Evolutionary conservation across 2,888 invertebrate species (phyloP).

Genomic region (Ctenicera cuprea): DNA sequence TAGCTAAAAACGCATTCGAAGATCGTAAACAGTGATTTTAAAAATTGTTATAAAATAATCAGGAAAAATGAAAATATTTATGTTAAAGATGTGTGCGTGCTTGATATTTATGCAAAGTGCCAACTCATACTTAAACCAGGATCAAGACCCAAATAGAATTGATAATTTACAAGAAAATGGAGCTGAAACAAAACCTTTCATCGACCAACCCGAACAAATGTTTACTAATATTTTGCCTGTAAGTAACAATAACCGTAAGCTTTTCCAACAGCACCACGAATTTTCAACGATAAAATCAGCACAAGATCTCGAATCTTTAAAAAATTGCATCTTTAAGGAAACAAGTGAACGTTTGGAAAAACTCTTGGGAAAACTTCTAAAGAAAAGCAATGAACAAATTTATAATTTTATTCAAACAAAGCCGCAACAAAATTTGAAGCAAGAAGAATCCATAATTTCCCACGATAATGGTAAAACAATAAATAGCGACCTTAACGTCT

Average conservation of each 20-base stretch:
- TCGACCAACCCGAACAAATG: no score
- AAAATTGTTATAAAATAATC: neutral
- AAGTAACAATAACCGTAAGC: neutral
- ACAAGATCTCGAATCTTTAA: neutral
- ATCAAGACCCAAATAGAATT: neutral
- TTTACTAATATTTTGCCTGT: no score
- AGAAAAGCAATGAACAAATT: conserved; percentile 16
- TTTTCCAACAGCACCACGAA: neutral
- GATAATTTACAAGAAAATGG: no score
- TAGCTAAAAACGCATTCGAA: no score
- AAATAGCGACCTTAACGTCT: neutral
- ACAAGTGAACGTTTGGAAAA: conserved; percentile 5
- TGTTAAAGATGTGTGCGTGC: neutral
- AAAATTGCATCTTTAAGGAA: conserved; percentile 12
- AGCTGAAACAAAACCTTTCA: no score
- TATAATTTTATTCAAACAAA: neutral
- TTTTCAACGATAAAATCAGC: neutral
- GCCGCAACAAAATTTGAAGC: no score
- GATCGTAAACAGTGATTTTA: neutral
- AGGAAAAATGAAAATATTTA: neutral
- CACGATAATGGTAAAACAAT: neutral
- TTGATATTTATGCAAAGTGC: neutral
- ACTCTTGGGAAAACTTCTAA: conserved; percentile 1
- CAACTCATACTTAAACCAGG: neutral
- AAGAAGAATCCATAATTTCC: no score